Conservation (phyloP, 2,113 vertebrate species). For the Cynopterus brachyotis region DNA sequence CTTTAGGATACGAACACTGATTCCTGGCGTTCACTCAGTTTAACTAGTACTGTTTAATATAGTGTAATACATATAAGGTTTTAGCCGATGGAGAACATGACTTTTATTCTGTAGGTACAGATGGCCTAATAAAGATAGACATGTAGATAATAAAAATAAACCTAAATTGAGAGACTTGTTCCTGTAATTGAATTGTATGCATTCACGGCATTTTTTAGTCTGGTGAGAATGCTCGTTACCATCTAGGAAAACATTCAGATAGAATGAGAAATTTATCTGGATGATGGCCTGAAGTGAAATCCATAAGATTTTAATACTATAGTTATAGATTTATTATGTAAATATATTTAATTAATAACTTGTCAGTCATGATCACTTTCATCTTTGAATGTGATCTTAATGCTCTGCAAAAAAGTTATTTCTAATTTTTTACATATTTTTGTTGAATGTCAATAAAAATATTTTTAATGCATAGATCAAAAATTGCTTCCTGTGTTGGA, state of each 20-base stretch:
- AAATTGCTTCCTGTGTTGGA: neutral
- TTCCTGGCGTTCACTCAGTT: neutral
- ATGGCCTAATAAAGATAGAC: neutral
- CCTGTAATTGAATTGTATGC: neutral
- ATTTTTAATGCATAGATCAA: neutral
- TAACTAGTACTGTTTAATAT: neutral
- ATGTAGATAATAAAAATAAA: neutral
- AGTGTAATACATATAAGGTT: neutral
- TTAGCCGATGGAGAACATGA: neutral
- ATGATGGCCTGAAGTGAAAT: neutral
- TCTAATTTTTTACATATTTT: neutral
- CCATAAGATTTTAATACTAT: neutral
- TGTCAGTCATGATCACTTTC: neutral
- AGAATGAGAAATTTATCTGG: constrained; percentile 7
- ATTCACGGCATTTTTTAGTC: neutral
- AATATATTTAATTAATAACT: neutral
- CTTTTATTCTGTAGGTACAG: neutral
- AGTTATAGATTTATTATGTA: neutral
- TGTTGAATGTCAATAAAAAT: neutral
- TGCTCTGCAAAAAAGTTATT: neutral
- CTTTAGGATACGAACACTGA: neutral
- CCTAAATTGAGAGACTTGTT: neutral
- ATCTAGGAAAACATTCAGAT: neutral
- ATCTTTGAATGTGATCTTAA: neutral
- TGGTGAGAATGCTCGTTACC: neutral